Evolutionary conservation across 2,113 vertebrate species (phyloP).

Genomic region (Caranx ignobilis): DNA sequence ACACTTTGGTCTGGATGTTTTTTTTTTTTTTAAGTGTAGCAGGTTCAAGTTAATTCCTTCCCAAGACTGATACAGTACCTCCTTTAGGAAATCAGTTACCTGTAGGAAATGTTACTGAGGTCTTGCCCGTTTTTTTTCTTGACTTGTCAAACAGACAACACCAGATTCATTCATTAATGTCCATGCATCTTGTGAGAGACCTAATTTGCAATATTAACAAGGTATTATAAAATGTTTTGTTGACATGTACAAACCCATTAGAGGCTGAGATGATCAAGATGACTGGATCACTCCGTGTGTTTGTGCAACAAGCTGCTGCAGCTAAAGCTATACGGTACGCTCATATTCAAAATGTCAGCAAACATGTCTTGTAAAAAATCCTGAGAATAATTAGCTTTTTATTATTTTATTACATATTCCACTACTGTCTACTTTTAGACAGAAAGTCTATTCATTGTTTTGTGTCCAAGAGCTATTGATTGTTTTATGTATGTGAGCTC

Average conservation of each 20-base stretch:
- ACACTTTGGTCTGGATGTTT: not conserved
- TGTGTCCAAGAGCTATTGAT: too few species aligned
- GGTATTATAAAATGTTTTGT: not conserved
- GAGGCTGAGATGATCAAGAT: conserved; percentile 56
- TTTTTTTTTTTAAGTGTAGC: not conserved
- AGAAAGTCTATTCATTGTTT: too few species aligned
- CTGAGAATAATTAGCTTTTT: not conserved
- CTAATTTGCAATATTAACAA: not conserved
- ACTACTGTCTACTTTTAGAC: too few species aligned
- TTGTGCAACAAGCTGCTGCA: conserved; percentile 88
- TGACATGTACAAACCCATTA: not conserved
- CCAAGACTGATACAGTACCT: not conserved
- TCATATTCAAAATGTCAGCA: too few species aligned
- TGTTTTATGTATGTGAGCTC: too few species aligned
- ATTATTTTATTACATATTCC: too few species aligned
- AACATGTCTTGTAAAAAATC: too few species aligned
- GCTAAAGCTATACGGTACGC: conserved; percentile 85
- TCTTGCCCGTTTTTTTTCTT: not conserved
- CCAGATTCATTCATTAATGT: not conserved
- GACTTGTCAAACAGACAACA: not conserved
- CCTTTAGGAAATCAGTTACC: not conserved
- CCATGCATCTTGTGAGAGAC: not conserved
- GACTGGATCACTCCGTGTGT: conserved; percentile 70
- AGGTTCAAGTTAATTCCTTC: not conserved
- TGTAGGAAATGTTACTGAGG: not conserved